A percentile compares a stretch with the other conserved stretches of the same genome.
Conservation (phyloP, 92 coral and sea anemone genomes). For the Phenganax stokvisi region DNA sequence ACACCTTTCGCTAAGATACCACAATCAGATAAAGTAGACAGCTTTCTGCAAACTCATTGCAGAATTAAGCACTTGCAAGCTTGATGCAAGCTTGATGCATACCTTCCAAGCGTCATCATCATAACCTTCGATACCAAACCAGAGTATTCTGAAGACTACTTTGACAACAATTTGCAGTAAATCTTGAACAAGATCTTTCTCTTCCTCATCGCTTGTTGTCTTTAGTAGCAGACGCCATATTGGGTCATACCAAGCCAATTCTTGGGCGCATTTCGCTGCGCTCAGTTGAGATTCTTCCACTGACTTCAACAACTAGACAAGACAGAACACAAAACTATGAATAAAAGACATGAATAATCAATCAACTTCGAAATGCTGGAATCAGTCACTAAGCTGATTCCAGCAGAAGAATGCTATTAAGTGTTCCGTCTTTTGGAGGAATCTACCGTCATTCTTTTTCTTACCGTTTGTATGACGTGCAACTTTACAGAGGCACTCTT, state of each 20-base stretch:
- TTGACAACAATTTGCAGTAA: constrained; percentile 75
- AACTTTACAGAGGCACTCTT: constrained; percentile 23
- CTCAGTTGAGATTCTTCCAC: constrained; percentile 20
- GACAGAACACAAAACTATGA: not conserved
- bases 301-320: constrained; percentile 24
- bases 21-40: not conserved
- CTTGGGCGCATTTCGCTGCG: constrained; percentile 27
- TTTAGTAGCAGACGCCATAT: constrained; percentile 26
- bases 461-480: constrained; percentile 29
- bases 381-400: too few relatives aligned
- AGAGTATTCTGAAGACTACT: constrained; percentile 73
- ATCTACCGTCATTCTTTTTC: not conserved
- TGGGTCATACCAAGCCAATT: constrained; percentile 33
- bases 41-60: not conserved
- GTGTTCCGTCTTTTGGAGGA: too few relatives aligned
- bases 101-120: constrained; percentile 90
- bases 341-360: not conserved
- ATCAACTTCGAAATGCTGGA: too few relatives aligned
- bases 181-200: constrained; percentile 38
- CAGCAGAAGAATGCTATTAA: too few relatives aligned
- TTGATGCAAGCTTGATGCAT: not conserved
- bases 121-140: constrained; percentile 85
- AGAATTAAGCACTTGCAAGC: too few relatives aligned
- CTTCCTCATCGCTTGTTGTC: constrained; percentile 1
- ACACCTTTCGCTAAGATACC: not conserved